These are phyloP conservation scores for Cyanoderma ruficeps DNA, from an alignment of 2,113 vertebrate species.

Conservation along the genomic window DNA sequence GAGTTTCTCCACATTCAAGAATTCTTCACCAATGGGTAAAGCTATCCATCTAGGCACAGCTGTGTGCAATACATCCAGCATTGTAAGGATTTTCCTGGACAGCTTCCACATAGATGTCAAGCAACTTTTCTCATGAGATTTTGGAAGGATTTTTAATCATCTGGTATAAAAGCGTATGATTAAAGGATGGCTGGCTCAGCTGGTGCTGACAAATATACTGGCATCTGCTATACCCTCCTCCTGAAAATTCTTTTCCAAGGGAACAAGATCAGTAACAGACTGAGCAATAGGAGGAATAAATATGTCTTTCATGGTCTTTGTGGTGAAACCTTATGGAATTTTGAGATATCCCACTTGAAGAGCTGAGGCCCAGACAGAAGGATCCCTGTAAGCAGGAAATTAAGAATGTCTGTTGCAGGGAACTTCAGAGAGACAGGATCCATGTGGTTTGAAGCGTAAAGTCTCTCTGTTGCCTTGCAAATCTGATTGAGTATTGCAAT, in stretches of 20 bases:
- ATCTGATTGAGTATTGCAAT: background rate
- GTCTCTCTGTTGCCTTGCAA: background rate
- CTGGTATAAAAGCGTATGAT: conserved; percentile 48
- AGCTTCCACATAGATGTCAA: conserved; percentile 40
- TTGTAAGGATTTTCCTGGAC: conserved; percentile 46
- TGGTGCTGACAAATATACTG: conserved; percentile 56
- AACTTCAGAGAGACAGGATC: background rate
- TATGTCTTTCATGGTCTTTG: background rate
- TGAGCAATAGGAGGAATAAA: conserved; percentile 23
- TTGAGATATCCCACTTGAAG: conserved; percentile 7
- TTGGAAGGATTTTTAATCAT: conserved; percentile 55
- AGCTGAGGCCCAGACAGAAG: background rate
- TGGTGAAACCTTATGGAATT: conserved; percentile 14
- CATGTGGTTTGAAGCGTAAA: background rate
- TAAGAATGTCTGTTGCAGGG: background rate
- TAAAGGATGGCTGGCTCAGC: conserved; percentile 45
- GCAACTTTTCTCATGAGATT: conserved; percentile 38
- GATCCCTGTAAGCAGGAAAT: conserved; percentile 29
- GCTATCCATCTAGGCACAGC: conserved; percentile 22
- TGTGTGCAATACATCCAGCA: background rate
- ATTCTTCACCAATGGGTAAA: background rate
- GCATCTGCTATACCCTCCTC: conserved; percentile 55
- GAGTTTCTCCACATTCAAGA: background rate
- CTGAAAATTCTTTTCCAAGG: conserved; percentile 31
- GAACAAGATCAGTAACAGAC: conserved; percentile 47